Evolutionary conservation across 2,888 invertebrate species (phyloP).

Genomic region (Ochropacha duplaris): DNA sequence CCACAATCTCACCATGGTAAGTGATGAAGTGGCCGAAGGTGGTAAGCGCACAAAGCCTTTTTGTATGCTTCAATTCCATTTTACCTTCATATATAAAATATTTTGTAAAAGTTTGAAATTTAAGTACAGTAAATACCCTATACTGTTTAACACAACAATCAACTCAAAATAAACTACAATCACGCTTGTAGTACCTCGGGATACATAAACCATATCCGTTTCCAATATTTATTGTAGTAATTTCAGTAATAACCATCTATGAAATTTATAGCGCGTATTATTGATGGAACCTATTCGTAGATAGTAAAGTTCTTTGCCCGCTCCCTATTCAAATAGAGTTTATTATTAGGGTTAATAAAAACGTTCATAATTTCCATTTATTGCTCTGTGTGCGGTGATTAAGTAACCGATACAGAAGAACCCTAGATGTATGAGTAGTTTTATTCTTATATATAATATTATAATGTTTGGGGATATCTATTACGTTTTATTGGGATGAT

Average conservation of each 20-base stretch:
- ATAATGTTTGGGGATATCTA: not conserved
- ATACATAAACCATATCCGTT: not conserved
- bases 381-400: slow-evolving; percentile 28
- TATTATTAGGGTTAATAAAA: slow-evolving; percentile 43
- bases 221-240: not conserved
- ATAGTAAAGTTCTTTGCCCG: slow-evolving; percentile 12
- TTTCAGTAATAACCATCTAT: not conserved
- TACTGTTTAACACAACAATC: not conserved
- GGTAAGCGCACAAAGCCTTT: too few relatives aligned
- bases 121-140: too few relatives aligned
- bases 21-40: too few relatives aligned
- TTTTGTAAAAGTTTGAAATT: too few relatives aligned
- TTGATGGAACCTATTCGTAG: slow-evolving; percentile 8
- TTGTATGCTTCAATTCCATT: too few relatives aligned
- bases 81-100: too few relatives aligned
- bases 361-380: slow-evolving; percentile 40
- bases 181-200: not conserved
- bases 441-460: not conserved
- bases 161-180: not conserved
- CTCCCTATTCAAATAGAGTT: slow-evolving; percentile 29
- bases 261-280: slow-evolving; percentile 3
- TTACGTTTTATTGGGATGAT: not conserved
- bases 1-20: too few relatives aligned
- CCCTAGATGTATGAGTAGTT: not conserved
- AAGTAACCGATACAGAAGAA: slow-evolving; percentile 24